A percentile compares a stretch with the other conserved stretches of the same genome.
phyloP scores from a whole-genome alignment of 53 echinoderm and acorn worm genomes.

The Luidia sarsii region DNA sequence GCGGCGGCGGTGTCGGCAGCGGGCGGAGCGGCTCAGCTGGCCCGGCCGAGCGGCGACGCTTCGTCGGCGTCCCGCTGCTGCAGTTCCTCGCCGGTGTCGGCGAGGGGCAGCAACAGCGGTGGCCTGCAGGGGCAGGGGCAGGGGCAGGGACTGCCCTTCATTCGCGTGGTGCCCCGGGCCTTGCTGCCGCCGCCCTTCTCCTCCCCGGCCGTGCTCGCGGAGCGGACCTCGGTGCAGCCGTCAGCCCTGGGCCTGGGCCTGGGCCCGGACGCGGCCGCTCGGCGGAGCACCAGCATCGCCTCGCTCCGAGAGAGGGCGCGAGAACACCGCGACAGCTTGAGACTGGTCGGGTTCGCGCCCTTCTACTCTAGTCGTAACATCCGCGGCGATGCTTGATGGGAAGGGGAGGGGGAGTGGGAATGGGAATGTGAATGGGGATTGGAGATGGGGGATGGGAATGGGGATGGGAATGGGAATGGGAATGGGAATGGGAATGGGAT shows the following conservation, averaged over 20 bases:
- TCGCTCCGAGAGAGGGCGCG: slow-evolving; percentile 73
- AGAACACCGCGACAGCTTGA: slow-evolving; percentile 35
- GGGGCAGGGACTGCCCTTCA: slow-evolving; percentile 39
- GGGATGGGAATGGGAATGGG: too few species aligned
- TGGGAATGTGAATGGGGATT: neutral
- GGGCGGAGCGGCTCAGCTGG: neutral
- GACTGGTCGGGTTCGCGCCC: slow-evolving; percentile 38
- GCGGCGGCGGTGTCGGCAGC: neutral
- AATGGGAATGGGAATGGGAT: neutral
- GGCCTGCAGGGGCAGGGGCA: neutral
- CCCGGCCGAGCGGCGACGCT: neutral
- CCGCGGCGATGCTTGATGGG: neutral
- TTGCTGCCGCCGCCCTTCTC: slow-evolving; percentile 50
- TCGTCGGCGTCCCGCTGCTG: neutral
- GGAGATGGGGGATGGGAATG: too few species aligned
- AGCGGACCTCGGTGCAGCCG: too few species aligned
- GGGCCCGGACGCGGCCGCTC: slow-evolving; percentile 45
- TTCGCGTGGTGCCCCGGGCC: slow-evolving; percentile 57
- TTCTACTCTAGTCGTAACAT: slow-evolving; percentile 20
- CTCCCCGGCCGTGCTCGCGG: slow-evolving; percentile 2
- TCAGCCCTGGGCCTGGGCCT: neutral
- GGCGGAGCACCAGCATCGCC: slow-evolving; percentile 72
- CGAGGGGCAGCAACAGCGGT: too few species aligned
- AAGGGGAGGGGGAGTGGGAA: too few species aligned
- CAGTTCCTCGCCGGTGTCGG: too few species aligned